phyloP scores from a whole-genome alignment of 2,113 vertebrate species.

The Sphaerodactylus townsendi region DNA sequence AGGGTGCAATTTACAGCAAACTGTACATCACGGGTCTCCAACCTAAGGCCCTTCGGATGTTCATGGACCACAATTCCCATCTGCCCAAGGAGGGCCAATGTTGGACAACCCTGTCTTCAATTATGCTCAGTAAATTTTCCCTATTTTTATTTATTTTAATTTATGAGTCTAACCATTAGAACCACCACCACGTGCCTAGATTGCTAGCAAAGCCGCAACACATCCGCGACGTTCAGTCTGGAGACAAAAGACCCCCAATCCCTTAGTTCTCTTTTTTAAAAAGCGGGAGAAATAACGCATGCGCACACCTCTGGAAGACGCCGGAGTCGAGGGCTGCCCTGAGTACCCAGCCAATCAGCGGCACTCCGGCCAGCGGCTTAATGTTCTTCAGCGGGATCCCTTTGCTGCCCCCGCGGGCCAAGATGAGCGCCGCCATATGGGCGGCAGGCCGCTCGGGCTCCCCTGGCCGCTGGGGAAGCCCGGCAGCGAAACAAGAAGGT shows the following conservation, averaged over 20 bases:
- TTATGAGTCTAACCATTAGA: no score
- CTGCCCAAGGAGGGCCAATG: no score
- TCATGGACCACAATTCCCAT: no score
- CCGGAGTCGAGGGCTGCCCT: conserved; percentile 78
- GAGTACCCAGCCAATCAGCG: conserved; percentile 87
- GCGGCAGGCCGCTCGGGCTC: conserved; percentile 37
- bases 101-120: no score
- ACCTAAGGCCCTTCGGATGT: no score
- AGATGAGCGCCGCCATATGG: conserved; percentile 79
- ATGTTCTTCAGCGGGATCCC: conserved; percentile 90
- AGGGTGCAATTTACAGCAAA: no score
- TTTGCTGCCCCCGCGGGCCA: conserved; percentile 89
- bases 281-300: background rate
- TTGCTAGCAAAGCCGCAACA: no score
- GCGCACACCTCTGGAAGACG: conserved; percentile 82
- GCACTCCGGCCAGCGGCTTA: conserved; percentile 82
- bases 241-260: background rate
- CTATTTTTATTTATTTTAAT: no score
- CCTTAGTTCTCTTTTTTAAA: background rate
- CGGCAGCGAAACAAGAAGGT: conserved; percentile 51
- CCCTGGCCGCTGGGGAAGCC: conserved; percentile 45
- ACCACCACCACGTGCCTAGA: no score
- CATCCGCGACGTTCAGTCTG: background rate
- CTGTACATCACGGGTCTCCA: no score
- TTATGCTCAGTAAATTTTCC: no score